These are phyloP conservation scores for Agrochola litura DNA, from an alignment of 2,888 invertebrate genomes.

Conservation along the genomic window DNA sequence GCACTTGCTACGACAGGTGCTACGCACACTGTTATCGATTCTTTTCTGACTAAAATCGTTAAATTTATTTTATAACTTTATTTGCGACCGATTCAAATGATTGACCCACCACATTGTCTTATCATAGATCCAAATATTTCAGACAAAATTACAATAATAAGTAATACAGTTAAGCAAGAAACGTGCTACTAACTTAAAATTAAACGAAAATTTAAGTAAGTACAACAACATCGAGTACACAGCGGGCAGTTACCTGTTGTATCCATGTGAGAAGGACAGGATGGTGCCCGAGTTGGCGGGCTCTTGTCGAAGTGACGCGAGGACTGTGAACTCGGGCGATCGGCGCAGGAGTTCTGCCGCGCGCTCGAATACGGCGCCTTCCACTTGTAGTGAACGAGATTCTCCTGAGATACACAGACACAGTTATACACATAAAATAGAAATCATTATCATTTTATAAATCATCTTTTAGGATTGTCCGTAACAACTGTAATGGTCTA, in stretches of 20 bases:
- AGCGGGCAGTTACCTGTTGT: slow-evolving; percentile 91
- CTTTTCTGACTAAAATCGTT: background rate
- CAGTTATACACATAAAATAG: background rate
- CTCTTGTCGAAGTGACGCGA: slow-evolving; percentile 94
- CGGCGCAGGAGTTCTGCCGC: slow-evolving; percentile 93
- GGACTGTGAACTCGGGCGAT: slow-evolving; percentile 95
- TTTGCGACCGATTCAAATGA: background rate
- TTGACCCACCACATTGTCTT: background rate
- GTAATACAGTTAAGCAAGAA: slow-evolving; percentile 43
- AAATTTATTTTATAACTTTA: background rate
- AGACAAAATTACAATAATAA: slow-evolving; percentile 44
- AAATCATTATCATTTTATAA: background rate
- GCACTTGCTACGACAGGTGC: slow-evolving; percentile 47
- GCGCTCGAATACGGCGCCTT: slow-evolving; percentile 92
- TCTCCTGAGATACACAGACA: slow-evolving; percentile 90
- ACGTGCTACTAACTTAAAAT: slow-evolving; percentile 55
- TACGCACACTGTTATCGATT: slow-evolving; percentile 33
- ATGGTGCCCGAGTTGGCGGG: slow-evolving; percentile 95
- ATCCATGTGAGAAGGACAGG: slow-evolving; percentile 95
- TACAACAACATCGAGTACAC: slow-evolving; percentile 55
- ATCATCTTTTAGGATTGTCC: background rate
- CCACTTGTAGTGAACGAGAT: slow-evolving; percentile 93
- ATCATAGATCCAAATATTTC: slow-evolving; percentile 6
- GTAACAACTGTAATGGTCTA: background rate
- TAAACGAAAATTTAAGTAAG: slow-evolving; percentile 7